A percentile compares a stretch with the other conserved stretches of the same genome.
Evolutionary conservation across 2,888 invertebrate species (phyloP).

Genomic region (Nebria salina): DNA sequence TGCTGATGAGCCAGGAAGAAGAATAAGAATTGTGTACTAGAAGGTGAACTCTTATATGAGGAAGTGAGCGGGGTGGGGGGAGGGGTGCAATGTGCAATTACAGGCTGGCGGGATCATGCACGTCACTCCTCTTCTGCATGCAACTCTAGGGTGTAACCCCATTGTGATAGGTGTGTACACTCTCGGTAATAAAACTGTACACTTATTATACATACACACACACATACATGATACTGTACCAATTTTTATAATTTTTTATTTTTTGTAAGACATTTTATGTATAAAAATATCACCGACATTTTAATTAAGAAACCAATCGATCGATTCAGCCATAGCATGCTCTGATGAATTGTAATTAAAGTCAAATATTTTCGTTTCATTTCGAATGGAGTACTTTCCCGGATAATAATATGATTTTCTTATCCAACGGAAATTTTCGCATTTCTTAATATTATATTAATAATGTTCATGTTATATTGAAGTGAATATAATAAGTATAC

Average conservation of each 20-base stretch:
- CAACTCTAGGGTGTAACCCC: constrained; percentile 48
- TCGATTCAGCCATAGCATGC: not conserved
- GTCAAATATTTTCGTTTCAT: not conserved
- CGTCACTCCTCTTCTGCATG: constrained; percentile 49
- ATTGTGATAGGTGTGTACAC: constrained; percentile 48
- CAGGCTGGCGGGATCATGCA: constrained; percentile 46
- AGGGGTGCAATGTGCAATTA: constrained; percentile 46
- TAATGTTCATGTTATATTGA: no score
- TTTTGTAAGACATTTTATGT: no score
- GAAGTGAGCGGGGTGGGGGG: constrained; percentile 29
- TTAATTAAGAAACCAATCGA: not conserved
- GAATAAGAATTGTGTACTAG: not conserved
- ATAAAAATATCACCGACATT: no score
- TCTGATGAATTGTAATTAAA: not conserved
- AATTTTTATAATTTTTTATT: no score
- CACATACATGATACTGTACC: no score
- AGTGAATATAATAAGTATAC: not conserved
- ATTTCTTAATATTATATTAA: no score
- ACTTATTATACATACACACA: no score
- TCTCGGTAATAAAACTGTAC: constrained; percentile 7
- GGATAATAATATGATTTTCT: no score
- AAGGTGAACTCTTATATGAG: constrained; percentile 26
- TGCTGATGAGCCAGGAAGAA: constrained; percentile 10
- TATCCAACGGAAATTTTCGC: no score
- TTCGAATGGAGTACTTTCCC: not conserved